phyloP scores from a whole-genome alignment of 2,113 vertebrate genomes.

The Geothlypis trichas region DNA sequence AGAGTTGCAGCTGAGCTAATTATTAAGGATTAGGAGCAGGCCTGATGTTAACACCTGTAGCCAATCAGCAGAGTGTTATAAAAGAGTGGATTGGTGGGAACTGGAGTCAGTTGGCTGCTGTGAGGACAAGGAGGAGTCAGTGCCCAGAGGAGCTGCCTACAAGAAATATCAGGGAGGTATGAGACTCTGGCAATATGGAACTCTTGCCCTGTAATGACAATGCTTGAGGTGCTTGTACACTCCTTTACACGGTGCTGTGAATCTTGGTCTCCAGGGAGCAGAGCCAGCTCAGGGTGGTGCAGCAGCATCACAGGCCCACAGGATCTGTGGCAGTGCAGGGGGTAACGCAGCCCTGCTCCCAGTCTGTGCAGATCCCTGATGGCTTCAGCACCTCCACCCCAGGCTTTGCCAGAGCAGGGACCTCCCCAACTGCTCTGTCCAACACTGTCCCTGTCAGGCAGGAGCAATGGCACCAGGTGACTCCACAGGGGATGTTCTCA shows the following conservation, averaged over 20 bases:
- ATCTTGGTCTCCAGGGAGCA: background rate
- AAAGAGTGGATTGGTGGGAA: too few species aligned
- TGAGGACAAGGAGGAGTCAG: too few species aligned
- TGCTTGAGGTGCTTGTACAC: background rate
- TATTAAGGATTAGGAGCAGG: too few species aligned
- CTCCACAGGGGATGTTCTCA: background rate
- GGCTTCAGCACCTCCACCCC: fast-evolving
- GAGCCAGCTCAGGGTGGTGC: background rate
- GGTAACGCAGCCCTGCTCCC: fast-evolving
- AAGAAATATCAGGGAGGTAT: too few species aligned
- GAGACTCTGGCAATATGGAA: too few species aligned
- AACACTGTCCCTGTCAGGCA: background rate
- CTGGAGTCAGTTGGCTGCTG: too few species aligned
- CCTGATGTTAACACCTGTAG: too few species aligned
- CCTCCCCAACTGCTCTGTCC: background rate
- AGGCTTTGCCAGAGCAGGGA: too few species aligned
- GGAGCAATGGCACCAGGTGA: background rate
- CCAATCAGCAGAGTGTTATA: too few species aligned
- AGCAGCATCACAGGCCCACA: background rate
- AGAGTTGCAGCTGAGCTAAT: too few species aligned
- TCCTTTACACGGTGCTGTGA: fast-evolving
- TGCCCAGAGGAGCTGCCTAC: too few species aligned
- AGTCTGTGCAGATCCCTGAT: fast-evolving
- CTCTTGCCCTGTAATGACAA: too few species aligned
- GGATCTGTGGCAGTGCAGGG: fast-evolving